Conservation (phyloP, 2,888 invertebrate genomes). For the Cryptus viduatorius region DNA sequence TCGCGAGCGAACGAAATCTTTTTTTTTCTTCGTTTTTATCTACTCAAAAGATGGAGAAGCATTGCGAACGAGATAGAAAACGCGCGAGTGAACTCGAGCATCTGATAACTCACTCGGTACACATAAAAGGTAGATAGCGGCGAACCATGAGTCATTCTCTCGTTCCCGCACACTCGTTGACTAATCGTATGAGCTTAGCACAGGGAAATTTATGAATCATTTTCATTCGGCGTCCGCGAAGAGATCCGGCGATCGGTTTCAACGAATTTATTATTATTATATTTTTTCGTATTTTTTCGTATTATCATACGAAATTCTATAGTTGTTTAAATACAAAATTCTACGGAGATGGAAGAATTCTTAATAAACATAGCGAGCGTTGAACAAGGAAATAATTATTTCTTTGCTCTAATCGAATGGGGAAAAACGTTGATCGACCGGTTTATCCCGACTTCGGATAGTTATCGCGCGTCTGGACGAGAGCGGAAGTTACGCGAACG, state of each 20-base stretch:
- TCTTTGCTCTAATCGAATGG: neutral
- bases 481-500: neutral
- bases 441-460: neutral
- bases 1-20: neutral
- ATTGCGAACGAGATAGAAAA: conserved; percentile 39
- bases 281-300: conserved; percentile 15
- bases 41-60: neutral
- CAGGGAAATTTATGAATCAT: conserved; percentile 55
- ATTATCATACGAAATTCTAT: neutral
- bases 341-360: neutral
- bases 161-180: conserved; percentile 45
- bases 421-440: neutral
- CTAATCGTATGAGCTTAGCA: conserved; percentile 57
- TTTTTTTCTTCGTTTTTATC: conserved; percentile 15
- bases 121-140: conserved; percentile 23
- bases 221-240: conserved; percentile 19
- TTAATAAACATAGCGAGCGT: neutral
- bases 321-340: neutral
- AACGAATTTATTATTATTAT: conserved; percentile 10
- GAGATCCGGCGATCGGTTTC: conserved; percentile 25
- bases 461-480: neutral
- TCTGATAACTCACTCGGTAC: conserved; percentile 36
- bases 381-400: conserved; percentile 1
- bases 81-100: conserved; percentile 28
- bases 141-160: conserved; percentile 47